Base-by-base conservation (phyloP, 2,888 invertebrate genomes). In the Folsomia manolachei region DNA sequence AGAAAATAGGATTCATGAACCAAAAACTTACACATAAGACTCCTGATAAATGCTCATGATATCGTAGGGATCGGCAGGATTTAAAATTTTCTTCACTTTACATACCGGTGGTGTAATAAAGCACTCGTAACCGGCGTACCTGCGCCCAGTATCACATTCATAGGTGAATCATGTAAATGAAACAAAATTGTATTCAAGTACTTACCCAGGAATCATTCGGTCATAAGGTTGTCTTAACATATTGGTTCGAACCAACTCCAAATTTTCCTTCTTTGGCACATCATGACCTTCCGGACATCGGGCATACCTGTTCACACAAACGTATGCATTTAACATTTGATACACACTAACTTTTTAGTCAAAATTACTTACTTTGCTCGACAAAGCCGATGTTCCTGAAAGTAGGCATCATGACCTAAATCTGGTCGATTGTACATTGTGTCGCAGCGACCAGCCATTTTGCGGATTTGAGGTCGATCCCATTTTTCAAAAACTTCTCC, bases 301-400 rank as follows among this genome's bases (percentile, higher is more conserved):
- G 7, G 80, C 80, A 72, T 68, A 80, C 53, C 79, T 79, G n/a
- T n/a, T n/a, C n/a, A n/a, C n/a, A n/a, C n/a, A n/a, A n/a, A n/a
- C n/a, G n/a, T n/a, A n/a, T n/a, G n/a, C n/a, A n/a, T n/a, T n/a
- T n/a, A n/a, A n/a, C n/a, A n/a, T n/a, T n/a, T n/a, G n/a, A n/a
- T 39, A 4, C 39, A 14, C 39, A 14, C 4, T 14, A 4, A 39
- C 39, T 39, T 51, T 65, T 60, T 62, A 53, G 27, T 24, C 24
- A 63, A 24, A 27, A 27, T 63, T 27, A 63, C 71, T 71, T 70
- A 80, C 80, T 79, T 79, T 11, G 71, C 70, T 4, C 80, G 73
- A 53, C 76, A 71, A 9, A 80, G 25, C 27, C 75, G 70, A n/a
- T 80, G 78, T 63, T 80, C 80, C 56, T 79, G 78, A 61, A 80